Conservation (phyloP, 2,888 invertebrate species). For the Hetaerina titia region DNA sequence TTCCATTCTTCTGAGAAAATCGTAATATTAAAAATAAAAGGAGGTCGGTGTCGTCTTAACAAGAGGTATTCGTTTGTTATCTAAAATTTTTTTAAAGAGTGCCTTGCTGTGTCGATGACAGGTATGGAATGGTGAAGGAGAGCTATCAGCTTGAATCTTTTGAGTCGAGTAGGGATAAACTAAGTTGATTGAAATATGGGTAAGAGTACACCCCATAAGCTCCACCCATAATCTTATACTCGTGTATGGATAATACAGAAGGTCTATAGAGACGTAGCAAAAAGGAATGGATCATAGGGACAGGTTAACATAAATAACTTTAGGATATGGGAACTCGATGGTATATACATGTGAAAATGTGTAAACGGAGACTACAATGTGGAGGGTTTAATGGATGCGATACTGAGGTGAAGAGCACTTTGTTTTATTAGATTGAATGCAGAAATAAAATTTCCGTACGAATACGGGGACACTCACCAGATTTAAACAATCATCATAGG, state of each 20-base stretch:
- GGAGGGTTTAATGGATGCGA: background rate
- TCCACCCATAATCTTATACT: background rate
- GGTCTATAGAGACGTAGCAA: background rate
- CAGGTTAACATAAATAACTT: background rate
- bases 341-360: background rate
- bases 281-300: background rate
- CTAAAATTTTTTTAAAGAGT: background rate
- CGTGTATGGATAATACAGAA: background rate
- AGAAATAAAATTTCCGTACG: no score
- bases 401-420: no score
- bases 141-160: slow-evolving; percentile 17
- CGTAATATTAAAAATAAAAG: background rate
- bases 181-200: background rate
- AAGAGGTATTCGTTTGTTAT: background rate
- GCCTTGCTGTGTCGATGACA: background rate
- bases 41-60: background rate
- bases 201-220: background rate
- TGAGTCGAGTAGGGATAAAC: background rate
- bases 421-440: no score
- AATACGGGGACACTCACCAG: no score
- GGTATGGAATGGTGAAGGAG: background rate
- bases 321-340: background rate
- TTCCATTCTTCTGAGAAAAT: background rate
- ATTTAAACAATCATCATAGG: no score
- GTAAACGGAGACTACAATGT: no score